Evolutionary conservation across 2,113 vertebrate genomes (phyloP), one percentile per base, ranked within the genome.

Genomic region (Phycodurus eques): DNA sequence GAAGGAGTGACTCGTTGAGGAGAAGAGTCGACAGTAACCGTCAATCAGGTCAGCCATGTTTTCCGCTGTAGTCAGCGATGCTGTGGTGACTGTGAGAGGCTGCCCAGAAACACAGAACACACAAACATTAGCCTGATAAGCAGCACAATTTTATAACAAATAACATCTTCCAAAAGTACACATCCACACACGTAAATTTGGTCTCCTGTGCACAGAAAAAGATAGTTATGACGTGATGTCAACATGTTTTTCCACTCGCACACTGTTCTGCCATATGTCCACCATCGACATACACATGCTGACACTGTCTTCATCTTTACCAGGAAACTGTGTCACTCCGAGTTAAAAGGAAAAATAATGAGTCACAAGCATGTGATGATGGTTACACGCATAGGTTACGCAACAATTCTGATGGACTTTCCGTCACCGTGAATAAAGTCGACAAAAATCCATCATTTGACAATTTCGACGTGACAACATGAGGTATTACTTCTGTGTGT

Each of bases 21-120:
- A 96, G 89, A 98, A 96, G 68, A 99, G 95, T 0, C 97, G 94
- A 91, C 98, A 99, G 83, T 98, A 99, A 0, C 98, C 98, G 3
- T 99, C 97, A 77, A 99, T 97, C 90, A 99, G 85, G 92, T 99
- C 97, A 1, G 98, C 98, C 98, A 99, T 98, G 73, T 99, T 99
- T 93, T 99, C 98, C 20, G 96, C 97, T 15, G 96, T 96, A 86
- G 94, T 98, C 88, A 99, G 93, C 73, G 92, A 95, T 0, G 96
- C 93, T 1, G 96, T 97, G 20, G 96, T 99, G 92, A 99, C 96
- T 80, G 95, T 99, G 88, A 99, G 95, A 87, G 97, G 98, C 98
- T 99, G 76, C 13, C 80, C 68, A 70, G 68, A 54, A 43, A 70
- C 70, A 74, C 70, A 69, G 54, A 76, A 63, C 31, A 70, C 59